Conservation (phyloP, 2,113 vertebrate genomes). For the Tupaia tana region DNA sequence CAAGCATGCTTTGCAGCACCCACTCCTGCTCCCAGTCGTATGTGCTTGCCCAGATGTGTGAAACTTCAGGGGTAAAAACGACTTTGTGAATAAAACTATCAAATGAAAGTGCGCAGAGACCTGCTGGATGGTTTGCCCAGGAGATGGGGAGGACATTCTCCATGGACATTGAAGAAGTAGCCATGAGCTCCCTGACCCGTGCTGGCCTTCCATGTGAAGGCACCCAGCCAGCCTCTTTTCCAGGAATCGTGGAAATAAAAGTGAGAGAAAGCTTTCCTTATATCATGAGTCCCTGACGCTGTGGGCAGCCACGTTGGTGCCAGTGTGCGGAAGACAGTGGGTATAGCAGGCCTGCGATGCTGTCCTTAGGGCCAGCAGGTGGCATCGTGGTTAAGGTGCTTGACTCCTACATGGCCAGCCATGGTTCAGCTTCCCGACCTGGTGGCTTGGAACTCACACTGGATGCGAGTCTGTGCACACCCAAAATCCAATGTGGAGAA, state of each 20-base stretch:
- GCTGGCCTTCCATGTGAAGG: no score
- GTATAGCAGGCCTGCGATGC: neutral
- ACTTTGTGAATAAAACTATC: neutral
- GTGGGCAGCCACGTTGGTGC: neutral
- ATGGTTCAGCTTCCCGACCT: no score
- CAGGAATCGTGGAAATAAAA: neutral
- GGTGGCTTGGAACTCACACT: no score
- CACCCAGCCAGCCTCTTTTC: neutral
- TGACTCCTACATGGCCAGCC: no score
- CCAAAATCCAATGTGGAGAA: no score
- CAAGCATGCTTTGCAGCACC: neutral
- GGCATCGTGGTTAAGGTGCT: no score
- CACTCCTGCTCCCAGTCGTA: neutral
- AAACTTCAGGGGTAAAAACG: neutral
- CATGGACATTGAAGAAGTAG: neutral
- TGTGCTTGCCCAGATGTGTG: neutral
- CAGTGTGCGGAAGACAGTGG: neutral
- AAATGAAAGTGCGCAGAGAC: neutral
- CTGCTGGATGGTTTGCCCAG: neutral
- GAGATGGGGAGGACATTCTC: neutral
- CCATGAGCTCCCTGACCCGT: no score
- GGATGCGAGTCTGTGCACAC: no score
- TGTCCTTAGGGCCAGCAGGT: neutral
- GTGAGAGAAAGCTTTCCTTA: neutral
- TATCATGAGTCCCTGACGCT: neutral